Evolutionary conservation across 30 jellyfish, hydroid and myxozoan species (phyloP).

Genomic region (Chrysaora quinquecirrha): DNA sequence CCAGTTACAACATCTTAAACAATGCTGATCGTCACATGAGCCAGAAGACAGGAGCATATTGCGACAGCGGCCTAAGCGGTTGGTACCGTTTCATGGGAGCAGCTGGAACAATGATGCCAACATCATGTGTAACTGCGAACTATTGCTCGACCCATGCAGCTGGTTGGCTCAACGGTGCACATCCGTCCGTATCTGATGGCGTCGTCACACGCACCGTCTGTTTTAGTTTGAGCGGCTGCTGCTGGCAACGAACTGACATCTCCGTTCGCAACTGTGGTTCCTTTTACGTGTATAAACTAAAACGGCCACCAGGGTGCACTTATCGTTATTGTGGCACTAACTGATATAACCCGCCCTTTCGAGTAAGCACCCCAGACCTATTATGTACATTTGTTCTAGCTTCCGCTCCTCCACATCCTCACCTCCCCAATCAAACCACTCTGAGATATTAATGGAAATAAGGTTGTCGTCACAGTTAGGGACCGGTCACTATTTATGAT

Average conservation of each 20-base stretch:
- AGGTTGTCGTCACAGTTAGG: no score
- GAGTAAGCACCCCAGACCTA: no score
- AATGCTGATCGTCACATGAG: not conserved
- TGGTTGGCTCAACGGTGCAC: not conserved
- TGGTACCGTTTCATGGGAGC: not conserved
- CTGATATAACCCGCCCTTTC: no score
- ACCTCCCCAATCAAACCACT: no score
- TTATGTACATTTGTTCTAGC: no score
- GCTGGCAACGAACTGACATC: not conserved
- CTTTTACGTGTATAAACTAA: not conserved
- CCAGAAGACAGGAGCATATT: not conserved
- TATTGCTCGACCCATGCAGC: not conserved
- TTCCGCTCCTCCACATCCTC: no score
- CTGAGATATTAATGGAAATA: no score
- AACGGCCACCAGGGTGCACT: not conserved
- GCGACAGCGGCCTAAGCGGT: not conserved
- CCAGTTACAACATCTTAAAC: not conserved
- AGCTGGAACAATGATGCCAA: slow-evolving; percentile 1
- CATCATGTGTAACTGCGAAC: not conserved
- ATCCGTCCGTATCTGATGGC: not conserved
- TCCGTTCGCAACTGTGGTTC: not conserved
- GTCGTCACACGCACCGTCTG: not conserved
- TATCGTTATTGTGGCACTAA: not conserved
- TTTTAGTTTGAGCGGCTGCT: not conserved
- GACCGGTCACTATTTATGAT: no score